These are phyloP conservation scores for Gymnoscopelus microlampas DNA, from an alignment of 2,797 vertebrate species.

Conservation along the genomic window DNA sequence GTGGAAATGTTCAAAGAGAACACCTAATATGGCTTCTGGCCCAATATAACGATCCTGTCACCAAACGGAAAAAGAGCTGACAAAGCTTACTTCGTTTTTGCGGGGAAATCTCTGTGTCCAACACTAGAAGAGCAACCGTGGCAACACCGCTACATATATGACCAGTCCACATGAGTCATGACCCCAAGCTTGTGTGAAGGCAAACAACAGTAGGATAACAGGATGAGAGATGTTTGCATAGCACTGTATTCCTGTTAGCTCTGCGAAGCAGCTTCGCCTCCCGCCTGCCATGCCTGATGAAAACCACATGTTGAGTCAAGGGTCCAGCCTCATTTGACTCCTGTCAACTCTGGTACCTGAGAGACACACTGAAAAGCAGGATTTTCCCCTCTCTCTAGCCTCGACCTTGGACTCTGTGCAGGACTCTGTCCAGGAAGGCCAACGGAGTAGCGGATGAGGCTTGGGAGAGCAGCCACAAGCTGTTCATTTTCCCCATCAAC, in stretches of 20 bases:
- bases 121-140: conserved; percentile 4
- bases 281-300: conserved; percentile 58
- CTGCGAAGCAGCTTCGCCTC: conserved; percentile 53
- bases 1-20: not conserved
- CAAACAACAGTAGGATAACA: conserved; percentile 61
- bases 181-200: conserved; percentile 41
- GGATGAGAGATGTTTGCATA: conserved; percentile 69
- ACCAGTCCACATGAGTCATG: conserved; percentile 28
- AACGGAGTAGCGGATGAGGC: conserved; percentile 24
- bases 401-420: conserved; percentile 27
- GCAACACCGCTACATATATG: conserved; percentile 27
- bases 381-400: no score
- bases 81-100: not conserved
- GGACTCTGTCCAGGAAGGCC: conserved; percentile 27
- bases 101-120: not conserved
- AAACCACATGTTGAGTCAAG: conserved; percentile 71
- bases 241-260: conserved; percentile 57
- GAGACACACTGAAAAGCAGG: conserved; percentile 7
- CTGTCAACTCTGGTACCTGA: conserved; percentile 44
- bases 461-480: conserved; percentile 31
- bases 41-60: no score
- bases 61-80: not conserved
- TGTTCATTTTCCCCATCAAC: conserved; percentile 66
- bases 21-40: not conserved
- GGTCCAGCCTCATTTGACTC: conserved; percentile 27